phyloP scores from a whole-genome alignment of 1,140 invertebrate species.

The Brachionus calyciflorus region DNA sequence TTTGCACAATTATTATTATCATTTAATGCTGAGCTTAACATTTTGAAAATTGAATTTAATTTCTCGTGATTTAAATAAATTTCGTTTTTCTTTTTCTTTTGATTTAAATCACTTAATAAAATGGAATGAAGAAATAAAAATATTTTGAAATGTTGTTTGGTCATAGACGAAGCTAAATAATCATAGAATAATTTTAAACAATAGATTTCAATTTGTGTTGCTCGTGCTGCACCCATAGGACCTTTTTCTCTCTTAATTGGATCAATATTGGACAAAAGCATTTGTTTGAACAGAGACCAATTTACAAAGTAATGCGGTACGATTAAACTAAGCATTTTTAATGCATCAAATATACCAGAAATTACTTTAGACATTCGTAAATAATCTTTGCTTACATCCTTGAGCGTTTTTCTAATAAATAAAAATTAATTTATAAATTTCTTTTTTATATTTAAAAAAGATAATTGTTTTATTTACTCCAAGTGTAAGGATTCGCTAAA shows the following conservation, averaged over 20 bases:
- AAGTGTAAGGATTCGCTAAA: conserved; percentile 33
- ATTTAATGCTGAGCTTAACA: background rate
- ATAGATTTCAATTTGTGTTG: conserved; percentile 30
- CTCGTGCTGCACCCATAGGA: conserved; percentile 7
- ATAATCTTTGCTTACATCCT: conserved; percentile 3
- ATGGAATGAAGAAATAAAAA: conserved; percentile 44
- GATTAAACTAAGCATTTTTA: background rate
- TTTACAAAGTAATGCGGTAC: conserved; percentile 24
- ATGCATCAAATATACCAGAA: conserved; percentile 1
- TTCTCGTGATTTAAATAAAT: background rate
- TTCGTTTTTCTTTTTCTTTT: background rate
- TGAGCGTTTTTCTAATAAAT: conserved; percentile 10
- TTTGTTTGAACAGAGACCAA: conserved; percentile 10
- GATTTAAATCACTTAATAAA: background rate
- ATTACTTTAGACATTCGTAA: background rate
- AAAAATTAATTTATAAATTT: background rate
- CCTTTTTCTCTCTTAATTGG: background rate
- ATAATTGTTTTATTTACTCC: background rate
- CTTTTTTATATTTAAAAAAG: too few relatives aligned
- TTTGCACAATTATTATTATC: background rate
- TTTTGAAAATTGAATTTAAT: background rate
- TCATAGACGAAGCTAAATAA: background rate
- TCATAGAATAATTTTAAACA: background rate
- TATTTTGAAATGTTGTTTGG: background rate
- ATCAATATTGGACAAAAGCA: background rate